Evolutionary conservation across 2,888 invertebrate species (phyloP), one percentile per base, ranked within the genome.

Genomic region (Xanthia togata): DNA sequence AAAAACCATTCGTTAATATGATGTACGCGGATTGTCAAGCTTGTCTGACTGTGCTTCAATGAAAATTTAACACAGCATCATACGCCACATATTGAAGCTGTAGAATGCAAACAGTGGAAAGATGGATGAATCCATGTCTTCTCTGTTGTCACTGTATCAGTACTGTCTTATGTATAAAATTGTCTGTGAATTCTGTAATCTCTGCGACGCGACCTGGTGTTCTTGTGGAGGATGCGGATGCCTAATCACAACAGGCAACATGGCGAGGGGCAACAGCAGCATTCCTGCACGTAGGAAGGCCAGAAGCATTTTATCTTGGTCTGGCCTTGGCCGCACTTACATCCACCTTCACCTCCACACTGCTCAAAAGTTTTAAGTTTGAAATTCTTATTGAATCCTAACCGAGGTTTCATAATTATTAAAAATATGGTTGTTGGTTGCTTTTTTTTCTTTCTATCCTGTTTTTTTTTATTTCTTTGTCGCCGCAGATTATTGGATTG

Each of bases 191-290:
- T 23, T 38, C 17, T 38, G 26, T 8, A 23, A 23, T 50, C 12
- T 31, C 73, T 60, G 73, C 59, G 73, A 38, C 23, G 4, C 14
- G 26, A 17, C 4, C 38, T 50, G 23, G 12, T 14, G 26, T 50
- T 20, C 64, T 12, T 38, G 35, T 11, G 5, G 0, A 12, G 12
- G 12, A 11, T 60, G 5, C 0, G 12, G 20, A 4, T 23, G 8
- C 14, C 4, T n/a, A n/a, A 4, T 68, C 63, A 68, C n/a, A 68
- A 38, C 35, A 68, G 20, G 35, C 68, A 63, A 38, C 68, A 68
- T 0, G 68, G 64, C 20, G 1, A 11, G 0, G 68, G 68, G 31
- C 64, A 68, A n/a, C 64, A 68, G n/a, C 35, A 63, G 35, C 35
- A 63, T 11, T 4, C 35, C 4, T 35, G n/a, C 17, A n/a, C 4